Percentiles rank a stretch among this genome's conserved stretches.
Conservation (phyloP, 2,113 vertebrate genomes). For the Emberiza fucata region DNA sequence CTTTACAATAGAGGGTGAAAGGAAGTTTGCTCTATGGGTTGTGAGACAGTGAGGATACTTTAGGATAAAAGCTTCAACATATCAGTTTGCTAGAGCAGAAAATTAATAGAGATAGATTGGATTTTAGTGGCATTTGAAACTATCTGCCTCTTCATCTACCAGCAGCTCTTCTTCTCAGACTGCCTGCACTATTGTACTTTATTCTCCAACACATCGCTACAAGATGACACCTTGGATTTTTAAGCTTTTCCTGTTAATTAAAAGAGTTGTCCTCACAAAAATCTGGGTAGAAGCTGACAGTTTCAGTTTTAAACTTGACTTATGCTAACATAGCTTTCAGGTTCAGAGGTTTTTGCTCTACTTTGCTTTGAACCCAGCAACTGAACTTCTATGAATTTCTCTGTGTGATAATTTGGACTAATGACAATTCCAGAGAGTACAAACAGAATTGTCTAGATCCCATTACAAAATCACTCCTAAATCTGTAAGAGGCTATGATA, state of each 20-base stretch:
- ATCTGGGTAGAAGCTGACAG: not conserved
- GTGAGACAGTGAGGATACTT: not conserved
- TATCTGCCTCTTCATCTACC: not conserved
- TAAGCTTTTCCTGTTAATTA: not conserved
- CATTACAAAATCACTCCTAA: not conserved
- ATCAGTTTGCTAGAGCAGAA: conserved; percentile 3
- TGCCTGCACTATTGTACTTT: not conserved
- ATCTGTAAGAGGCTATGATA: not conserved
- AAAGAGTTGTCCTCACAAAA: not conserved
- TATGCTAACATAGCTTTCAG: not conserved
- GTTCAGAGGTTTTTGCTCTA: not conserved
- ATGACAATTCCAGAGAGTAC: not conserved
- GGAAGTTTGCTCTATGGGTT: not conserved
- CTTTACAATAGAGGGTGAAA: not conserved
- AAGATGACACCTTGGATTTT: not conserved
- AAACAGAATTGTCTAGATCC: not conserved
- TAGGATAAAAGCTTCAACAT: not conserved
- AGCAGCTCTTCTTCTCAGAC: not conserved
- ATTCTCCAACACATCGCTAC: not conserved
- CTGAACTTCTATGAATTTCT: not conserved
- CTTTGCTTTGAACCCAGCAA: not conserved
- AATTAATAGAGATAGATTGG: not conserved
- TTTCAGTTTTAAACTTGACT: not conserved
- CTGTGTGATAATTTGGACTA: not conserved
- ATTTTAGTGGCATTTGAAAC: not conserved